Conservation (phyloP, 2,113 vertebrate genomes). For the Falcunculus frontatus region DNA sequence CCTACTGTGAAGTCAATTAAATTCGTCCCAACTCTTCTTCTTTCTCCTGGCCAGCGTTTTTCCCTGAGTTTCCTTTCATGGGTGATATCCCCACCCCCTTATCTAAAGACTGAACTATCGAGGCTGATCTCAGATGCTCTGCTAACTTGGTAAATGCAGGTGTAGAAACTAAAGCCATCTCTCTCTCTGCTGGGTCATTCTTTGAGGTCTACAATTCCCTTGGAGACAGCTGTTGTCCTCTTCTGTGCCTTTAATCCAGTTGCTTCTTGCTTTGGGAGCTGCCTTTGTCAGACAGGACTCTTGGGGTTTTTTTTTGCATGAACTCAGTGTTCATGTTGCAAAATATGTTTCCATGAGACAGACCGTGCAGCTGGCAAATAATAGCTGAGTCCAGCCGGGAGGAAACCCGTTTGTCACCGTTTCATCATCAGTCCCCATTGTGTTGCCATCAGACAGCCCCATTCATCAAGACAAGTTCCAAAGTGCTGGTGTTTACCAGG, state of each 20-base stretch:
- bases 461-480: constrained; percentile 10
- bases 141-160: background rate
- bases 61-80: background rate
- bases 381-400: background rate
- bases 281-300: background rate
- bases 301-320: background rate
- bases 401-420: constrained; percentile 43
- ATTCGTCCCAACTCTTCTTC: background rate
- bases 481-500: background rate
- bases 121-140: background rate
- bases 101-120: background rate
- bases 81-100: background rate
- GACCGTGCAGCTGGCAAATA: constrained; percentile 34
- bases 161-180: background rate
- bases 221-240: background rate
- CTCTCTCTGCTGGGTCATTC: background rate
- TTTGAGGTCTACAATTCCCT: background rate
- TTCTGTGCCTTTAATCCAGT: background rate
- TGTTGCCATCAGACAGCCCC: background rate
- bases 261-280: background rate
- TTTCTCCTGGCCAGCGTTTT: background rate
- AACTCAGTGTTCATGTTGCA: background rate
- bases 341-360: background rate
- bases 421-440: constrained; percentile 27
- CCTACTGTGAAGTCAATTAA: background rate